These are phyloP conservation scores for Numenius arquata DNA, from an alignment of 2,113 vertebrate species.

Conservation along the genomic window DNA sequence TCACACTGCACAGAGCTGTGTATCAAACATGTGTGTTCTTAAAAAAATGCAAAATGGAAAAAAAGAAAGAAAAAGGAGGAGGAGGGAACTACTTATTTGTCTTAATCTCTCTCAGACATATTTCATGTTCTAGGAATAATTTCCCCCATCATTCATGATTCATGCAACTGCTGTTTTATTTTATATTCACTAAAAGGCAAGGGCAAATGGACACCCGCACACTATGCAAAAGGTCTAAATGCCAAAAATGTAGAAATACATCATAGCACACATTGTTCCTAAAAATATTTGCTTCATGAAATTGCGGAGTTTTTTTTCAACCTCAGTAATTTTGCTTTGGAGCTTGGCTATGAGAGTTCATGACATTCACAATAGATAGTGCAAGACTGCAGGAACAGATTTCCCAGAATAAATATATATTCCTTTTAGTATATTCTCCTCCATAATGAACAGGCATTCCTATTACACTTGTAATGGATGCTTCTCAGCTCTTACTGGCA, in stretches of 20 bases:
- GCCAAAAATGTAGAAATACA: not conserved
- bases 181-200: not conserved
- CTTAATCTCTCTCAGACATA: slow-evolving; percentile 53
- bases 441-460: not conserved
- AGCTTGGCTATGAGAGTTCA: not conserved
- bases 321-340: not conserved
- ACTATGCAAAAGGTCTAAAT: slow-evolving; percentile 5
- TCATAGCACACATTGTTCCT: not conserved
- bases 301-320: not conserved
- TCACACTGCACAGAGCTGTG: slow-evolving; percentile 24
- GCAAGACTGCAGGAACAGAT: not conserved
- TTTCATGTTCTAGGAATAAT: slow-evolving; percentile 21
- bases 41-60: not conserved
- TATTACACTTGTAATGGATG: not conserved
- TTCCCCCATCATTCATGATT: not conserved
- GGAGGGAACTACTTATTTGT: slow-evolving; percentile 48
- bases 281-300: not conserved
- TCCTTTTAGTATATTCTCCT: not conserved
- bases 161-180: not conserved
- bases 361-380: not conserved
- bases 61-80: not conserved
- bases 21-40: slow-evolving; percentile 35
- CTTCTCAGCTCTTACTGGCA: not conserved
- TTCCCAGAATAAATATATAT: not conserved
- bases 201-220: not conserved